A percentile compares a stretch with the other conserved stretches of the same genome.
Evolutionary conservation across 2,797 vertebrate species (phyloP).

Genomic region (Calcarius lapponicus): DNA sequence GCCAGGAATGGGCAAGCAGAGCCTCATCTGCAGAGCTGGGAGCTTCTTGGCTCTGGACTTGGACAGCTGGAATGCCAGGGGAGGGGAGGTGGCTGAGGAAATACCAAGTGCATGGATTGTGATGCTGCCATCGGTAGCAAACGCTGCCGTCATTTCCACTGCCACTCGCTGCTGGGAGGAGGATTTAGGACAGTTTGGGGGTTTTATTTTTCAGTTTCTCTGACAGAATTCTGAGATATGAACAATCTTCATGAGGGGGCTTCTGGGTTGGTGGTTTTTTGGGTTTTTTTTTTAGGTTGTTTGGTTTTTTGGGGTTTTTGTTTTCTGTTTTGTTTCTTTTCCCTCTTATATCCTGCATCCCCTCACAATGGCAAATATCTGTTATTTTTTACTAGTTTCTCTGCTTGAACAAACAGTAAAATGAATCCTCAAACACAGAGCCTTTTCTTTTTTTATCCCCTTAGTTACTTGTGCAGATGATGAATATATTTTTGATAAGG

Average conservation of each 20-base stretch:
- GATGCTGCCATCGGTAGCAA: background rate
- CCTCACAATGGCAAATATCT: background rate
- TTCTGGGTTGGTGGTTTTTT: background rate
- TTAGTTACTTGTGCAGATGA: background rate
- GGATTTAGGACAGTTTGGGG: background rate
- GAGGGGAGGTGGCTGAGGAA: background rate
- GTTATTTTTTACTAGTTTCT: background rate
- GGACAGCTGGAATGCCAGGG: background rate
- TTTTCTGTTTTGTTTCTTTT: too few relatives aligned
- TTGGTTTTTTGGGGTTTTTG: fast-evolving
- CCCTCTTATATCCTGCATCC: background rate
- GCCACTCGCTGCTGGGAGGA: background rate
- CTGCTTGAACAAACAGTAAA: background rate
- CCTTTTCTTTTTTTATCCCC: fast-evolving
- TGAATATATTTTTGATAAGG: background rate
- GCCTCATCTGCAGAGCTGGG: slow-evolving; percentile 3
- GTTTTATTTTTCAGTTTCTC: background rate
- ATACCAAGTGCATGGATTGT: background rate
- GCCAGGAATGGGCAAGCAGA: background rate
- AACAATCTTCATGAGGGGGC: background rate
- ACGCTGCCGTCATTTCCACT: background rate
- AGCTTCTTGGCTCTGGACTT: background rate
- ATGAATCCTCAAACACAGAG: background rate
- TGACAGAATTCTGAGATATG: background rate
- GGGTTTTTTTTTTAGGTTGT: fast-evolving